Evolutionary conservation across 2,113 vertebrate genomes (phyloP).

Genomic region (Antechinus flavipes): DNA sequence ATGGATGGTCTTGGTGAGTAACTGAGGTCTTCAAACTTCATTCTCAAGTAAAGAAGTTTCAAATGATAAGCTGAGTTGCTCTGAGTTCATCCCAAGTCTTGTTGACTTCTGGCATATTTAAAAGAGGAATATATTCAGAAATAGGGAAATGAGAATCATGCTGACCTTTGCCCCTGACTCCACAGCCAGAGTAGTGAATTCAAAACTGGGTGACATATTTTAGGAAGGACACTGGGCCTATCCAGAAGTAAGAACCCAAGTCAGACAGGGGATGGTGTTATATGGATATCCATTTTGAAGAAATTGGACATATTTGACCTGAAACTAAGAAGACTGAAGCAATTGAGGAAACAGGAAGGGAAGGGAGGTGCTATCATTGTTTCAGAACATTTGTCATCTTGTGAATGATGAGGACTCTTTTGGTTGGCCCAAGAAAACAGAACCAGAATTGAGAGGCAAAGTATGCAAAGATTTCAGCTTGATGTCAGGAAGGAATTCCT

Average conservation of each 20-base stretch:
- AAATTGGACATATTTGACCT: background rate
- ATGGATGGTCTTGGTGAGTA: background rate
- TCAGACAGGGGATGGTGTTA: background rate
- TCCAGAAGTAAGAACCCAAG: background rate
- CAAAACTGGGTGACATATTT: background rate
- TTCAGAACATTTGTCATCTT: background rate
- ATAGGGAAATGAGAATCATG: background rate
- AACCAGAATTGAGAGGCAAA: background rate
- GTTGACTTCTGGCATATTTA: background rate
- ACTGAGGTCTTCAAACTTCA: background rate
- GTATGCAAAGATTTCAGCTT: background rate
- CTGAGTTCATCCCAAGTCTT: background rate
- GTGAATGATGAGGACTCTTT: background rate
- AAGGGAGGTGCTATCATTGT: background rate
- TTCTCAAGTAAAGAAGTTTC: background rate
- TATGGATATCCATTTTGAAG: background rate
- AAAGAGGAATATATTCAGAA: background rate
- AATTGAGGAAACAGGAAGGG: background rate
- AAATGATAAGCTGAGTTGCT: background rate
- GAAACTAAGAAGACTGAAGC: background rate
- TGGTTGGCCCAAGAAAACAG: background rate
- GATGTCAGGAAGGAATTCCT: background rate
- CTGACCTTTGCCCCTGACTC: background rate
- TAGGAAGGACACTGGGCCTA: background rate
- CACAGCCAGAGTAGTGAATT: background rate